These are phyloP conservation scores for Yponomeuta malinellus DNA, from an alignment of 2,888 invertebrate species.

Conservation along the genomic window DNA sequence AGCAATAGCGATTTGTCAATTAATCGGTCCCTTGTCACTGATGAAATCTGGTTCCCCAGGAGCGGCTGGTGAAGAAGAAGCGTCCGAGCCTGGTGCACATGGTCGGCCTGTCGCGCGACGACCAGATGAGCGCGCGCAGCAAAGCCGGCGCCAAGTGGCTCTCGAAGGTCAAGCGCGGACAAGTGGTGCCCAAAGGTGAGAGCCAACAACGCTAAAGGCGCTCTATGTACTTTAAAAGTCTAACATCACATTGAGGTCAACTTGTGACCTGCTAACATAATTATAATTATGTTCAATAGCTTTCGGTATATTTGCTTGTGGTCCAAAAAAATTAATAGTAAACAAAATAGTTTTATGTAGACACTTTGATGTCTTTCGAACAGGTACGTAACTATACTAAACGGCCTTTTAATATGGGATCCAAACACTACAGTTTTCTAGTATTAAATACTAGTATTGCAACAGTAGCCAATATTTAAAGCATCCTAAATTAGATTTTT, in stretches of 20 bases:
- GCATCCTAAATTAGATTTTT: too few species aligned
- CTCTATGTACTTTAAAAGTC: neutral
- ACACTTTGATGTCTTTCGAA: too few species aligned
- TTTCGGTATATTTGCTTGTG: too few species aligned
- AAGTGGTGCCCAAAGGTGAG: conserved; percentile 83
- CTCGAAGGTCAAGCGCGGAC: conserved; percentile 90
- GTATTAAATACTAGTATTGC: too few species aligned
- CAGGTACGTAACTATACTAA: too few species aligned
- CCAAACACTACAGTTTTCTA: too few species aligned
- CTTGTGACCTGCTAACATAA: neutral
- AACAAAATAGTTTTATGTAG: too few species aligned
- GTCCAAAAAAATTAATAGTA: too few species aligned
- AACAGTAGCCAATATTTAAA: too few species aligned
- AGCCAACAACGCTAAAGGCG: neutral
- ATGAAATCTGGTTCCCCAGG: conserved; percentile 41
- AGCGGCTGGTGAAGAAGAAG: conserved; percentile 81
- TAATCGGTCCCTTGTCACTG: too few species aligned
- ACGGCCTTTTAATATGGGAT: too few species aligned
- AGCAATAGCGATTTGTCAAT: too few species aligned
- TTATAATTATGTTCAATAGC: neutral
- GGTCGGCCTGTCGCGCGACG: conserved; percentile 83
- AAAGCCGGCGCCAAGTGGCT: conserved; percentile 93
- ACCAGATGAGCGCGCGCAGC: conserved; percentile 85
- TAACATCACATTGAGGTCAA: neutral
- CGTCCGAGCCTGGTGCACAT: conserved; percentile 89